phyloP scores from a whole-genome alignment of 37 sponge, comb jelly and placozoan species.

The Chondrilla cf. caribensis region DNA sequence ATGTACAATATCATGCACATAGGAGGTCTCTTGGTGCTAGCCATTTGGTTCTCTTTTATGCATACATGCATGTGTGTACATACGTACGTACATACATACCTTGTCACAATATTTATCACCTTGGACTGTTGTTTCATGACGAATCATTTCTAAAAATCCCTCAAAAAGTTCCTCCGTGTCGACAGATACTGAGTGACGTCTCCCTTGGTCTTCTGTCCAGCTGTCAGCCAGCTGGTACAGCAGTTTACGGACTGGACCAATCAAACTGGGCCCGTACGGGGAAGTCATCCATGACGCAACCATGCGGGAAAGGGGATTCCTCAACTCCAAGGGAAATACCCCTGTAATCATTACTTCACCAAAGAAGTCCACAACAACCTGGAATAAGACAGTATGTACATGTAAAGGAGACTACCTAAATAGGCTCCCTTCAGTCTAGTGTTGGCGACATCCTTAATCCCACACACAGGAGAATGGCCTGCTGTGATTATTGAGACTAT shows the following conservation, averaged over 20 bases:
- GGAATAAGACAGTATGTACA: neutral
- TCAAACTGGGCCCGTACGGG: neutral
- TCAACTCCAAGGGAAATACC: constrained; percentile 3
- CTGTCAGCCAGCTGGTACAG: constrained; percentile 15
- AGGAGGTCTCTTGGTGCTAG: too few relatives aligned
- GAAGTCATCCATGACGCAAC: neutral
- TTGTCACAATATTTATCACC: neutral
- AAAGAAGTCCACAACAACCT: constrained; percentile 6
- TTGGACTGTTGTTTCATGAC: neutral
- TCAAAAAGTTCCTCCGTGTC: constrained; percentile 1
- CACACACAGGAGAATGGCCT: too few relatives aligned
- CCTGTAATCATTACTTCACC: constrained; percentile 3
- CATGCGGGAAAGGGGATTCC: neutral
- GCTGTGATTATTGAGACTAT: too few relatives aligned
- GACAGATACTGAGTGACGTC: neutral
- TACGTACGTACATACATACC: neutral
- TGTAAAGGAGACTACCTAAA: too few relatives aligned
- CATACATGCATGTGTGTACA: too few relatives aligned
- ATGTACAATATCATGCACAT: too few relatives aligned
- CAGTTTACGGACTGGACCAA: neutral
- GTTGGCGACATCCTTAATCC: too few relatives aligned
- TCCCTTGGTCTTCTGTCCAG: too few relatives aligned
- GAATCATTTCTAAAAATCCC: neutral
- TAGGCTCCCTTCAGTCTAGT: too few relatives aligned
- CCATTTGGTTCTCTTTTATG: too few relatives aligned